Conservation (phyloP, 2,113 vertebrate genomes). For the Zeus faber region DNA sequence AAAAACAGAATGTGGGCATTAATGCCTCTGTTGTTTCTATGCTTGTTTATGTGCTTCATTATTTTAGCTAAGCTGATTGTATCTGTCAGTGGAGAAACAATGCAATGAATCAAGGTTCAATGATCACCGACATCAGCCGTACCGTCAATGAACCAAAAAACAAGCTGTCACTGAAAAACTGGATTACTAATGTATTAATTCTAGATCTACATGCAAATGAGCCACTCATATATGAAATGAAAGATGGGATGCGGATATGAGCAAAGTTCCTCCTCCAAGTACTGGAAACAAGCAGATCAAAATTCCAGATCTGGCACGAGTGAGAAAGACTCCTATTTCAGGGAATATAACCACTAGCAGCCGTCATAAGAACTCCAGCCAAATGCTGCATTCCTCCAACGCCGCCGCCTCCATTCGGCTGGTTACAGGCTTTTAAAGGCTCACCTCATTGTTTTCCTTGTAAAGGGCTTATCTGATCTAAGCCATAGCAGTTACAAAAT, state of each 20-base stretch:
- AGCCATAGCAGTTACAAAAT: conserved; percentile 38
- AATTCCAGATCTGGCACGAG: conserved; percentile 37
- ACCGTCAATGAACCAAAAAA: too few species aligned
- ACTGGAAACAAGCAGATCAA: conserved; percentile 15
- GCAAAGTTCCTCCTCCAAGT: conserved; percentile 24
- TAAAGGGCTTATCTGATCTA: conserved; percentile 52
- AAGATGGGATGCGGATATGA: conserved; percentile 45
- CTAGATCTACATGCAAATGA: too few species aligned
- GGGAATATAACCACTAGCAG: conserved; percentile 25
- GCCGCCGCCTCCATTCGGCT: conserved; percentile 31
- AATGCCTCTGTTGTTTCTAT: too few species aligned
- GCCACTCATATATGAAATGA: too few species aligned
- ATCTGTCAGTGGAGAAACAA: too few species aligned
- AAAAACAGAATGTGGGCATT: too few species aligned
- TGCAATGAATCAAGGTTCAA: too few species aligned
- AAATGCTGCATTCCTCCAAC: conserved; percentile 46
- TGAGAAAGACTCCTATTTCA: conserved; percentile 45
- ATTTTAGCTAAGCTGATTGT: too few species aligned
- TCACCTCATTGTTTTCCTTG: conserved; percentile 54
- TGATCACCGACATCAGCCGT: too few species aligned
- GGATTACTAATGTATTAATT: too few species aligned
- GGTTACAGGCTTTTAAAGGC: conserved; percentile 37
- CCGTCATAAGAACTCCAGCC: conserved; percentile 41
- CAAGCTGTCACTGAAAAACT: too few species aligned
- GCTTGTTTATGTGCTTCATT: too few species aligned